Evolutionary conservation across 2,888 invertebrate genomes (phyloP).

Genomic region (Tanypteryx hageni): DNA sequence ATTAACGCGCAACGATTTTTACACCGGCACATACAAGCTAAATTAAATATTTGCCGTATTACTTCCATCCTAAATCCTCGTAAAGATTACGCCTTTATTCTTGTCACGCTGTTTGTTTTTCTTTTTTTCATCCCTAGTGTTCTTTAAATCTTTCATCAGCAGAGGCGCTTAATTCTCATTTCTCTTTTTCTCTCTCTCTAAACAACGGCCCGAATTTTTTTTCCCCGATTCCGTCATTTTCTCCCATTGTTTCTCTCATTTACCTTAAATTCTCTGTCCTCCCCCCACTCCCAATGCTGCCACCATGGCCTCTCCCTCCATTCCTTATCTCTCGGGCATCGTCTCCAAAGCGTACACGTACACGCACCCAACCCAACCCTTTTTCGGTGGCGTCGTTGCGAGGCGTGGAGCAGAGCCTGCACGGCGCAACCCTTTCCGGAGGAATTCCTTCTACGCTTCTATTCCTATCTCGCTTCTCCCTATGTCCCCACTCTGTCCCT

Average conservation of each 20-base stretch:
- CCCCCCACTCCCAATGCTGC: no score
- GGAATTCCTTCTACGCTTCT: not conserved
- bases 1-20: not conserved
- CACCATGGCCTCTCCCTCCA: not conserved
- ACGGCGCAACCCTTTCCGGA: not conserved
- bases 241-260: constrained; percentile 23
- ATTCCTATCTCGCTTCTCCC: not conserved
- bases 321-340: constrained; percentile 24
- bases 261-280: not conserved
- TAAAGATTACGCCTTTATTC: not conserved
- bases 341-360: constrained; percentile 5
- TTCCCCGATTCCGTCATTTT: not conserved
- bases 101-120: not conserved
- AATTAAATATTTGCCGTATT: not conserved
- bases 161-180: not conserved
- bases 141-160: constrained; percentile 3
- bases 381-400: not conserved
- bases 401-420: not conserved
- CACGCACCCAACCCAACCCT: not conserved
- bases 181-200: not conserved
- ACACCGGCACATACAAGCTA: not conserved
- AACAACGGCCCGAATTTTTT: constrained; percentile 3
- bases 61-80: not conserved
- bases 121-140: not conserved
- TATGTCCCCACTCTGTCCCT: not conserved